A percentile compares a stretch with the other conserved stretches of the same genome.
Evolutionary conservation across 1,140 invertebrate species (phyloP).

Genomic region (Drosophila oshimai): DNA sequence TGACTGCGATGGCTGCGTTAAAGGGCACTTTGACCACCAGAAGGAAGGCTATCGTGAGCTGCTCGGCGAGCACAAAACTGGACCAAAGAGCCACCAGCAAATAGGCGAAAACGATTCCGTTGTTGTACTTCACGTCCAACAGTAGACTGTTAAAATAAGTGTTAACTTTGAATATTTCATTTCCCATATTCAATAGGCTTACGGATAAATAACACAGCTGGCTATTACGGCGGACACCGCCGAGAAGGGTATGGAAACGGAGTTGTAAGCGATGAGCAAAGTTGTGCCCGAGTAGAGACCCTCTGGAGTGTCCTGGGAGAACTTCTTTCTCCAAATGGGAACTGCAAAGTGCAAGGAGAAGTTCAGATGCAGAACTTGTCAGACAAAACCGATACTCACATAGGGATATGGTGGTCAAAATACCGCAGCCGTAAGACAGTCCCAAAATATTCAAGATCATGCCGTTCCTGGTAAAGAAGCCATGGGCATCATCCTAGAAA

Average conservation of each 20-base stretch:
- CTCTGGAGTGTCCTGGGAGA: slow-evolving; percentile 94
- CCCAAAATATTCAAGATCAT: slow-evolving; percentile 92
- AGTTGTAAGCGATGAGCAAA: slow-evolving; percentile 90
- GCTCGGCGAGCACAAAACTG: slow-evolving; percentile 91
- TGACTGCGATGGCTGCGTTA: slow-evolving; percentile 88
- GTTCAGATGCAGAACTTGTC: not conserved
- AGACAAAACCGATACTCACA: slow-evolving; percentile 85
- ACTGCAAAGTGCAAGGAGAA: slow-evolving; percentile 84
- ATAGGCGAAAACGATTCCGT: slow-evolving; percentile 80
- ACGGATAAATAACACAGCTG: slow-evolving; percentile 89
- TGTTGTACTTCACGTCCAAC: slow-evolving; percentile 64
- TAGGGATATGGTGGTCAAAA: slow-evolving; percentile 89
- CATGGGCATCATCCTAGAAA: slow-evolving; percentile 87
- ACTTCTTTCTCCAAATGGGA: slow-evolving; percentile 92
- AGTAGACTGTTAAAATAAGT: slow-evolving; percentile 43
- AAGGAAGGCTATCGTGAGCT: slow-evolving; percentile 91
- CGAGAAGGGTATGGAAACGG: slow-evolving; percentile 91
- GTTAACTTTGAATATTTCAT: not conserved
- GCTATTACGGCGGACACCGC: slow-evolving; percentile 87
- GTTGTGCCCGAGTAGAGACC: slow-evolving; percentile 93
- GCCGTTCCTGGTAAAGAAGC: slow-evolving; percentile 90
- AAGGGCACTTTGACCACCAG: slow-evolving; percentile 91
- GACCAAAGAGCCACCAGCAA: slow-evolving; percentile 89
- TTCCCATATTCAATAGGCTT: slow-evolving; percentile 72
- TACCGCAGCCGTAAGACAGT: slow-evolving; percentile 90